Evolutionary conservation across 2,888 invertebrate species (phyloP).

Genomic region (Dynastes maya): DNA sequence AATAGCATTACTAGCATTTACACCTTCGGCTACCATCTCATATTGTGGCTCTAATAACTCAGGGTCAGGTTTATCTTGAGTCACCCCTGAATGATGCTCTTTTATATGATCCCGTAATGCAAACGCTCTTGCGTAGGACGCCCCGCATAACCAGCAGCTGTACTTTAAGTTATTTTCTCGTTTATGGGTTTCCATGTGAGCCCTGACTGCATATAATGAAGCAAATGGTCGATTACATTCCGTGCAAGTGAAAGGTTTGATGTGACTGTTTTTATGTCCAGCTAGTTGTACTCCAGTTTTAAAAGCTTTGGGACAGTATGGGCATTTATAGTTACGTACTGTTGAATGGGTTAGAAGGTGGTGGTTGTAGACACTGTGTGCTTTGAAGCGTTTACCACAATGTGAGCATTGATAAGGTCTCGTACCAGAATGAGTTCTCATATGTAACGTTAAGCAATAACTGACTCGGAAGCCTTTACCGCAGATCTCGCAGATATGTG

Average conservation of each 20-base stretch:
- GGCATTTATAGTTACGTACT: constrained; percentile 83
- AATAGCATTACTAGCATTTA: constrained; percentile 51
- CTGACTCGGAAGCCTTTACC: constrained; percentile 86
- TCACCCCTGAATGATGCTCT: constrained; percentile 72
- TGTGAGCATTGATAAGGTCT: constrained; percentile 83
- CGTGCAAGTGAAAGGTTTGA: constrained; percentile 84
- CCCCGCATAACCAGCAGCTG: constrained; percentile 81
- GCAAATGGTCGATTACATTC: constrained; percentile 86
- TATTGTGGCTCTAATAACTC: constrained; percentile 49
- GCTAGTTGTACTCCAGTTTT: constrained; percentile 86
- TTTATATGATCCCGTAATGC: constrained; percentile 83
- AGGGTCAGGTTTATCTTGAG: constrained; percentile 39
- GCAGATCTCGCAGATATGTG: constrained; percentile 85
- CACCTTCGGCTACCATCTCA: constrained; percentile 52
- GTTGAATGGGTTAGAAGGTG: constrained; percentile 84
- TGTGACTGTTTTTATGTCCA: constrained; percentile 87
- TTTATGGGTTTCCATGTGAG: constrained; percentile 83
- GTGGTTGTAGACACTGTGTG: constrained; percentile 86
- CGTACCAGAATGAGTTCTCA: constrained; percentile 86
- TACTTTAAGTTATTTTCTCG: constrained; percentile 81
- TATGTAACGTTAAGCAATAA: constrained; percentile 85
- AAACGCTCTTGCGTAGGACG: constrained; percentile 83
- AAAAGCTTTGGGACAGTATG: constrained; percentile 84
- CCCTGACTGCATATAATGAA: constrained; percentile 83
- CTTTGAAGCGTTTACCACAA: constrained; percentile 84